Conservation (phyloP, 2,888 invertebrate species). For the Thereva unica region DNA sequence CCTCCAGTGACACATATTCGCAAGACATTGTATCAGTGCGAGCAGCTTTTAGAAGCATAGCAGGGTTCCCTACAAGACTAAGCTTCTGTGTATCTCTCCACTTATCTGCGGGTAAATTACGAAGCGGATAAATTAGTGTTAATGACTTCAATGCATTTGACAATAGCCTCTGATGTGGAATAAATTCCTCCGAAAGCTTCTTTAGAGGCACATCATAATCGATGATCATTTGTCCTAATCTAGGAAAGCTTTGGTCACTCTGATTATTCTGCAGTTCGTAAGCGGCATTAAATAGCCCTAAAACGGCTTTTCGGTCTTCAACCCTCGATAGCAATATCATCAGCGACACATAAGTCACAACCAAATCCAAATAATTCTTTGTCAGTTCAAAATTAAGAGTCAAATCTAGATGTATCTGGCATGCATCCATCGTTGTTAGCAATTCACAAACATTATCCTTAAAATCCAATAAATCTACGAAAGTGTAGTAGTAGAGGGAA, state of each 20-base stretch:
- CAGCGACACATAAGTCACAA: slow-evolving; percentile 89
- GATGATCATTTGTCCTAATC: slow-evolving; percentile 95
- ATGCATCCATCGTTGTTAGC: slow-evolving; percentile 94
- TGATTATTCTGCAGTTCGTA: slow-evolving; percentile 94
- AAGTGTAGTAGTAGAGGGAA: slow-evolving; percentile 97
- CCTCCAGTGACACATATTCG: slow-evolving; percentile 93
- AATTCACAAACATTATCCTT: slow-evolving; percentile 93
- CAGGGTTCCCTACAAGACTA: slow-evolving; percentile 91
- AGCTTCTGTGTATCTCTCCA: slow-evolving; percentile 93
- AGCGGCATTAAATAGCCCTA: slow-evolving; percentile 96
- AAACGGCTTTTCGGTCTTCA: slow-evolving; percentile 95
- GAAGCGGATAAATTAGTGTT: slow-evolving; percentile 81
- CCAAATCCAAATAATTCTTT: slow-evolving; percentile 92
- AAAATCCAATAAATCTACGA: slow-evolving; percentile 96
- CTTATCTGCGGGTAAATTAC: slow-evolving; percentile 91
- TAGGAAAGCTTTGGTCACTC: slow-evolving; percentile 89
- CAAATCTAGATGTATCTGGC: slow-evolving; percentile 92
- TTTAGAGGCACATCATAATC: slow-evolving; percentile 96
- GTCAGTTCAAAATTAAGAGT: slow-evolving; percentile 95
- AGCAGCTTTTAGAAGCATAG: slow-evolving; percentile 91
- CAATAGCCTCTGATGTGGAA: slow-evolving; percentile 87
- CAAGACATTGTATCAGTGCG: slow-evolving; percentile 96
- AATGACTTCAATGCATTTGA: slow-evolving; percentile 86
- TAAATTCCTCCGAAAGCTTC: slow-evolving; percentile 95
- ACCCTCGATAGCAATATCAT: slow-evolving; percentile 98